Evolutionary conservation across 2,797 vertebrate genomes (phyloP), one percentile per base, ranked within the genome.

Genomic region (Thunnus albacares): DNA sequence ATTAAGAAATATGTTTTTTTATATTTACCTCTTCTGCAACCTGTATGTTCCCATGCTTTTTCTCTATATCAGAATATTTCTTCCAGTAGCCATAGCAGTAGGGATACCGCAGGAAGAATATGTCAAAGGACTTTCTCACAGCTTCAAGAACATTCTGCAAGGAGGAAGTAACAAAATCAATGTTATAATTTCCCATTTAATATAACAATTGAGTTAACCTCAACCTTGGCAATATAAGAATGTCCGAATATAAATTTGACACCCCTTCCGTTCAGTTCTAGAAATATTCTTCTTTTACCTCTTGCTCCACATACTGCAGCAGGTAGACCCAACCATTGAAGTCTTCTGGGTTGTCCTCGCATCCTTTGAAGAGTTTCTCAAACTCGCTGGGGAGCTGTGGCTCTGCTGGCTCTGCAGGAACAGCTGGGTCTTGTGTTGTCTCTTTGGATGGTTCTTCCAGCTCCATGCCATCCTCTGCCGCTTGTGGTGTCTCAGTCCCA

Each of bases 81-180:
- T 99, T 99, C 98, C 98, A 99, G 86, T 99, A 99, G 67, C 98
- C 98, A 75, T 99, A 99, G 92, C 98, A 99, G 94, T 99, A 99
- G 0, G 98, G 98, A 80, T 99, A 99, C 64, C 96, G 97, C 0
- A 97, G 92, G 83, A 99, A 97, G 93, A 99, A 99, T 14, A 94
- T 92, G 92, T 99, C 98, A 92, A 99, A 99, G 1, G 97, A 94
- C 80, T 95, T 97, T 85, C 97, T 96, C 73, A 97, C 97, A 80
- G 97, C 96, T 56, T 88, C 65, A 69, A 99, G 90, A 64, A 96
- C 94, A 93, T 98, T 98, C 98, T 99, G 91, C 47, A 85, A 74
- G 13, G 3, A 55, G 24, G 6, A 58, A 52, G 0, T 12, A 28
- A 59, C 0, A 30, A 2, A 69, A 20, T 24, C 20, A 28, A 55